Base-by-base conservation (phyloP, 2,888 invertebrate species). In the Campaea margaritaria region DNA sequence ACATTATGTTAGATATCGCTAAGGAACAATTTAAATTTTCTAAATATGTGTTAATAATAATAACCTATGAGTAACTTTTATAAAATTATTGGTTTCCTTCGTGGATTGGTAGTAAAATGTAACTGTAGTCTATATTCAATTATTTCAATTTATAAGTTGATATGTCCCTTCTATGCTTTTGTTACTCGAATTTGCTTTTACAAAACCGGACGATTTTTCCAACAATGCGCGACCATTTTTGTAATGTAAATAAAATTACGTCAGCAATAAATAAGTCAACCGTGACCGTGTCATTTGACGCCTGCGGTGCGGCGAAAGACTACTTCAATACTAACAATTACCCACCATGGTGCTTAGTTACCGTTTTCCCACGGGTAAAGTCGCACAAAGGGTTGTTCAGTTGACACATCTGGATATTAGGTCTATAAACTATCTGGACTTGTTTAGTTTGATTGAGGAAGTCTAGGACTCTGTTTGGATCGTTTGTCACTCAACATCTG, bases 251-350 rank as follows among this genome's bases (percentile, higher is more conserved):
- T 64, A 69, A 21, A 21, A 3, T 2, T 21, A 67, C 58, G 64
- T 44, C 52, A 58, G 58, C 57, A 63, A 58, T 61, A 57, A 63
- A 50, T 57, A 71, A 75, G 76, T 78, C 67, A 74, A 81, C 79
- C 84, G 78, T 87, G 82, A 85, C 86, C 79, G 58, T 76, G 81
- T 83, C 82, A 86, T 81, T 82, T 71, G 81, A 82, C 76, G 83
- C 80, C 82, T 77, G 82, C 74, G 75, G 77, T 78, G 80, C 80
- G 70, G 72, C 72, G 73, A 75, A 76, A 74, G 65, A 69, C 67
- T 73, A 69, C 69, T 72, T 72, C 76, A 76, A 78, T 83, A 79
- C 75, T 76, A 79, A 80, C 78, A 78, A 81, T 80, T 78, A 70
- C 69, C 65, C 72, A 76, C 74, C 78, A 75, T 73, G 76, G 74